These are phyloP conservation scores for Paedocypris micromegethes DNA, from an alignment of 2,797 vertebrate species.

Conservation along the genomic window DNA sequence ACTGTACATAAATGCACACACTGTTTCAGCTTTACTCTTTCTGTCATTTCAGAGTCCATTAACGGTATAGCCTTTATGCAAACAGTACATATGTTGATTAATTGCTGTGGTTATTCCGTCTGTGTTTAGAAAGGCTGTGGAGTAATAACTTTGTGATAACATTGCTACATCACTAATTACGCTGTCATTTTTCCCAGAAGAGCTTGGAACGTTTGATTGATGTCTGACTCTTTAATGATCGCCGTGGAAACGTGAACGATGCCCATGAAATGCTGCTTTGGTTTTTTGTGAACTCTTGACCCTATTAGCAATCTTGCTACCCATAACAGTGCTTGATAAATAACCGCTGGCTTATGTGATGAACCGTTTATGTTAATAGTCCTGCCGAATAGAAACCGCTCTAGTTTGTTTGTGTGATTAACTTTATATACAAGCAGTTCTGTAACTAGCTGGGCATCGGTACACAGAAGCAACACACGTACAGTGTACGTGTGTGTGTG, in stretches of 20 bases:
- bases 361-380: too few relatives aligned
- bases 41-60: not conserved
- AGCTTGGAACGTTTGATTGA: not conserved
- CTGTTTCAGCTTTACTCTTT: too few relatives aligned
- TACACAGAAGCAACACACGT: too few relatives aligned
- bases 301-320: not conserved
- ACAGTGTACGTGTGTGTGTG: not conserved
- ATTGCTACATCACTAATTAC: constrained; percentile 22
- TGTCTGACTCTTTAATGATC: constrained; percentile 6
- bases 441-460: too few relatives aligned
- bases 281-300: not conserved
- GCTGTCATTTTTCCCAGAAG: constrained; percentile 7
- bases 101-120: constrained; percentile 11
- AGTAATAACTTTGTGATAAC: constrained; percentile 28
- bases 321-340: not conserved
- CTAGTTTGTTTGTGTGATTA: too few relatives aligned
- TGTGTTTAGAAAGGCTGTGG: constrained; percentile 11
- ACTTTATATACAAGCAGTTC: too few relatives aligned
- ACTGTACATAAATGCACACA: too few relatives aligned
- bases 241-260: constrained; percentile 3
- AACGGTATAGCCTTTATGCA: not conserved
- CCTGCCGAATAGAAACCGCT: too few relatives aligned
- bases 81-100: constrained; percentile 4
- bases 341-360: too few relatives aligned
- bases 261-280: not conserved